Percentiles rank a stretch among this genome's conserved stretches.
Conservation (phyloP, 2,888 invertebrate species). For the Volucella bombylans region DNA sequence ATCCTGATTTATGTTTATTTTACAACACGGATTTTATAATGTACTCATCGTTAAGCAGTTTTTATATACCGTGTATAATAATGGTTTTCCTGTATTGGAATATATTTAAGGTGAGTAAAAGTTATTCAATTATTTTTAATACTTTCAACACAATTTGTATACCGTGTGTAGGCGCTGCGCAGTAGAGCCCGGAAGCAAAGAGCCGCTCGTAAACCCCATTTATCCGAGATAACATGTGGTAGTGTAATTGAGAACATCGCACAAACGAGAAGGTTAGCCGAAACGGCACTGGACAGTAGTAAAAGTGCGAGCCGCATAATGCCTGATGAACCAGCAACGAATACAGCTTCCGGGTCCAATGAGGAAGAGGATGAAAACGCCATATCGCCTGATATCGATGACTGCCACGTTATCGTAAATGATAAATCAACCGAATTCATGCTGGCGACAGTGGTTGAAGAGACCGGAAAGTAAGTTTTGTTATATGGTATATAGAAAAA, state of each 20-base stretch:
- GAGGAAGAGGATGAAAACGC: constrained; percentile 90
- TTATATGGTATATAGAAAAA: too few relatives aligned
- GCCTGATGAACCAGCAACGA: constrained; percentile 91
- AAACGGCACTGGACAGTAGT: constrained; percentile 86
- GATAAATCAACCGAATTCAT: constrained; percentile 96
- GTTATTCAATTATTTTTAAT: background rate
- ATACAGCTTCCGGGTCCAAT: constrained; percentile 94
- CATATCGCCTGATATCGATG: constrained; percentile 86
- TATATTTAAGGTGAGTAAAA: constrained; percentile 93
- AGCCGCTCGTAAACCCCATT: constrained; percentile 90
- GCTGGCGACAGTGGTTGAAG: constrained; percentile 93
- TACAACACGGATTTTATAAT: constrained; percentile 99
- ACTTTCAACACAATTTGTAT: constrained; percentile 40
- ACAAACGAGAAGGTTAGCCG: constrained; percentile 90
- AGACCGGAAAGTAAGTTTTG: constrained; percentile 89
- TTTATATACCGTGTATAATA: constrained; percentile 98
- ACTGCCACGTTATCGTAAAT: constrained; percentile 93
- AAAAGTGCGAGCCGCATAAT: constrained; percentile 83
- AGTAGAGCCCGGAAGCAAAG: constrained; percentile 92
- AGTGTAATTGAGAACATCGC: constrained; percentile 95
- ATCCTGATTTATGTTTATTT: constrained; percentile 94
- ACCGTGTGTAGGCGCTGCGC: constrained; percentile 88
- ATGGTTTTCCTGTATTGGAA: constrained; percentile 99
- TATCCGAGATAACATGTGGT: constrained; percentile 88
- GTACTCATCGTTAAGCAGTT: constrained; percentile 98